Percentiles rank a stretch among this genome's conserved stretches.
These are phyloP conservation scores for Caerostris darwini DNA, from an alignment of 1,140 invertebrate species.

Conservation along the genomic window DNA sequence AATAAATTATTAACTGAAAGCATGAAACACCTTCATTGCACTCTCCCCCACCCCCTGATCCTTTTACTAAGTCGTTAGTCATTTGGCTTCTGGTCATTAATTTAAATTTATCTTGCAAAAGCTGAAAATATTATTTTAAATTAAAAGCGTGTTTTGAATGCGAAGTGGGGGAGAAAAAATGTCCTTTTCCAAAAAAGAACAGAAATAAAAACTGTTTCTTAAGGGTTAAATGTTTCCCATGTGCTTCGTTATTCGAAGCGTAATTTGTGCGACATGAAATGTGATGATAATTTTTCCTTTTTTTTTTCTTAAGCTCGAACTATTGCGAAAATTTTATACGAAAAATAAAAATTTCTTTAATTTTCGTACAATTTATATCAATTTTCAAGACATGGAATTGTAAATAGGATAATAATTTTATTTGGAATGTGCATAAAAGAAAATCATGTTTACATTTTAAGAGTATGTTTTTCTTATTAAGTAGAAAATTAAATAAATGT, in stretches of 20 bases:
- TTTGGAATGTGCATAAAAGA: too few species aligned
- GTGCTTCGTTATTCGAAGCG: neutral
- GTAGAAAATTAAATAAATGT: too few species aligned
- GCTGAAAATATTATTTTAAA: constrained; percentile 26
- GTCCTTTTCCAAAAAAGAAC: neutral
- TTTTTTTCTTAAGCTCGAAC: too few species aligned
- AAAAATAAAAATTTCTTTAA: too few species aligned
- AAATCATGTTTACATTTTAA: too few species aligned
- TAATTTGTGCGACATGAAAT: neutral
- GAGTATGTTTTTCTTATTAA: too few species aligned
- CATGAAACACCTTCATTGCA: too few species aligned
- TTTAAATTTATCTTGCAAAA: constrained; percentile 59
- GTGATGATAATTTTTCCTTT: neutral
- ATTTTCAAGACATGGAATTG: too few species aligned
- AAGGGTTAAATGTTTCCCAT: neutral
- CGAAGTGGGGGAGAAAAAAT: neutral
- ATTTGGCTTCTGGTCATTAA: constrained; percentile 33
- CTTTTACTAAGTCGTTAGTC: constrained; percentile 36
- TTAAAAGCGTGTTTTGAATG: constrained; percentile 48
- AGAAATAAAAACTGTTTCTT: neutral
- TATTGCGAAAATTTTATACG: too few species aligned
- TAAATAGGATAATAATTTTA: too few species aligned
- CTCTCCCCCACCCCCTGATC: neutral
- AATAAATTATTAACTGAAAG: too few species aligned
- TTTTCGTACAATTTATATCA: too few species aligned